These are phyloP conservation scores for Drosophila ogumai DNA, from an alignment of 1,140 invertebrate genomes.

Conservation along the genomic window DNA sequence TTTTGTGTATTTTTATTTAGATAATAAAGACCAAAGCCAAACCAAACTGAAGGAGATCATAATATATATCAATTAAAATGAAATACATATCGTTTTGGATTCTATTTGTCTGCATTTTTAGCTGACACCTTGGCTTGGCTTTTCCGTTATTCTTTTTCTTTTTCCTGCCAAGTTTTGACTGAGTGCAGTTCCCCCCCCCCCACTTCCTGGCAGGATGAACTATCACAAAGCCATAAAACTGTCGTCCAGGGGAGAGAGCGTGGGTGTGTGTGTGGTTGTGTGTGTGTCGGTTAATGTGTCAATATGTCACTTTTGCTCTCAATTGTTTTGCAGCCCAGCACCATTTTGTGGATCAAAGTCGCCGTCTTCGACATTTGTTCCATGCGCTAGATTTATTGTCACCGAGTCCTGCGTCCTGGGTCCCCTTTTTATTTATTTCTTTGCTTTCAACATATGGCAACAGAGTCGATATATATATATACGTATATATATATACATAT, in stretches of 20 bases:
- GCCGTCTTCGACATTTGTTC: conserved; percentile 53
- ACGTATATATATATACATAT: conserved; percentile 1
- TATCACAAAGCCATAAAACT: conserved; percentile 53
- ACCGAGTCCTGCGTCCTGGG: conserved; percentile 19
- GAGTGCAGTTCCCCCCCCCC: conserved; percentile 19
- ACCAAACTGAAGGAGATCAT: not conserved
- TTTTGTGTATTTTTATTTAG: not conserved
- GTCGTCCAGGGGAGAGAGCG: conserved; percentile 2
- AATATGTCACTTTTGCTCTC: conserved; percentile 56
- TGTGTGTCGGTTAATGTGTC: conserved; percentile 42
- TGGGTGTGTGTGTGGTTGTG: not conserved
- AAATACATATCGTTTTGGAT: not conserved
- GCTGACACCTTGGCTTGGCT: not conserved
- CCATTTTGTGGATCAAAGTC: conserved; percentile 51
- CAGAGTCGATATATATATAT: not conserved
- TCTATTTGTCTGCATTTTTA: conserved; percentile 15
- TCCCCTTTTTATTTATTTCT: conserved; percentile 27
- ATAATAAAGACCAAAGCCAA: not conserved
- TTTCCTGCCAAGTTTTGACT: conserved; percentile 46
- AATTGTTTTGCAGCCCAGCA: conserved; percentile 48
- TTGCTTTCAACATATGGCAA: conserved; percentile 19
- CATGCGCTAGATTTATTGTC: conserved; percentile 52
- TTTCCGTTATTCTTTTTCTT: not conserved
- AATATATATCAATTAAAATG: conserved; percentile 1
- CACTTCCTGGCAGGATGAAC: conserved; percentile 27